Conservation (phyloP, 2,888 invertebrate species). For the Girardia tigrina region DNA sequence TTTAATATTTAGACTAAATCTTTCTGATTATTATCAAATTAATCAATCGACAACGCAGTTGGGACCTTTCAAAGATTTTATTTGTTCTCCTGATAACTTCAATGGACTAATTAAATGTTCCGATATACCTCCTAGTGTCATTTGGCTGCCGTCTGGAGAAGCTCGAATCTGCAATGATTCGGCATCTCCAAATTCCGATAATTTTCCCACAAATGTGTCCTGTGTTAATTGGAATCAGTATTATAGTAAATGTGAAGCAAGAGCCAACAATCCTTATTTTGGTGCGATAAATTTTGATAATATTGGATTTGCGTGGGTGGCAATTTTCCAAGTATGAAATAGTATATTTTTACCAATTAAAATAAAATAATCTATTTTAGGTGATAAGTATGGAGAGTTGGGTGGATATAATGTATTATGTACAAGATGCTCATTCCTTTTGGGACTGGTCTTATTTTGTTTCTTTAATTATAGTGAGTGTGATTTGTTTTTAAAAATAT, state of each 20-base stretch:
- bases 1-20: slow-evolving; percentile 39
- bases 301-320: slow-evolving; percentile 98
- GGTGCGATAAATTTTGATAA: slow-evolving; percentile 99
- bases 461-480: slow-evolving; percentile 84
- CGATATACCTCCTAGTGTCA: slow-evolving; percentile 52
- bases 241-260: slow-evolving; percentile 80
- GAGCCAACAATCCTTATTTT: slow-evolving; percentile 88
- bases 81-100: slow-evolving; percentile 79
- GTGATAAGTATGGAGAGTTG: slow-evolving; percentile 97
- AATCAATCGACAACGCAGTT: slow-evolving; percentile 29
- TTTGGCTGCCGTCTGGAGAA: slow-evolving; percentile 65
- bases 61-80: slow-evolving; percentile 66
- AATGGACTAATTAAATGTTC: slow-evolving; percentile 83
- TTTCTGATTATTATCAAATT: slow-evolving; percentile 41
- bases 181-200: slow-evolving; percentile 57
- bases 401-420: slow-evolving; percentile 99
- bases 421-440: slow-evolving; percentile 98
- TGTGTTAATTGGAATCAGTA: slow-evolving; percentile 99
- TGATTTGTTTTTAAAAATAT: neutral
- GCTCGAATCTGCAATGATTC: slow-evolving; percentile 65
- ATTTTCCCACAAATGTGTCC: slow-evolving; percentile 52
- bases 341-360: neutral
- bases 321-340: slow-evolving; percentile 82
- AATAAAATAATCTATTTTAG: slow-evolving; percentile 53
- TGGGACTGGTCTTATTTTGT: slow-evolving; percentile 99